These are phyloP conservation scores for Antedon mediterranea DNA, from an alignment of 53 echinoderm and acorn worm genomes.

Conservation along the genomic window DNA sequence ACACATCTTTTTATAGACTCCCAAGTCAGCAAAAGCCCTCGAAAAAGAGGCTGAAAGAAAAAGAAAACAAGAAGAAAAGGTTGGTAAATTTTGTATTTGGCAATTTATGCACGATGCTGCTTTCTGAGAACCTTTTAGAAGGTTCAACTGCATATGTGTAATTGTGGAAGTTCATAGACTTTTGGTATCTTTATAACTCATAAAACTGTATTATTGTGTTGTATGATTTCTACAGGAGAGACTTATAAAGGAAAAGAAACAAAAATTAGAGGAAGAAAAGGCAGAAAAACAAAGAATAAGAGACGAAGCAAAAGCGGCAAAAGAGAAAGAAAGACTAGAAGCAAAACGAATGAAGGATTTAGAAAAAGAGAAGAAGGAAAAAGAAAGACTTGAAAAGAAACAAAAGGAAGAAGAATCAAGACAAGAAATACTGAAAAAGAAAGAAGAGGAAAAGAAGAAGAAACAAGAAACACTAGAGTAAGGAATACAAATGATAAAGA, in stretches of 20 bases:
- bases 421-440: constrained; percentile 28
- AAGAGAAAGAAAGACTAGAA: constrained; percentile 23
- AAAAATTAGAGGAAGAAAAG: constrained; percentile 28
- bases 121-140: too few species aligned
- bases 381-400: constrained; percentile 23
- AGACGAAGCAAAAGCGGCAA: constrained; percentile 21
- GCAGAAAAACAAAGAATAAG: constrained; percentile 34
- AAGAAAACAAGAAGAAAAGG: constrained; percentile 40
- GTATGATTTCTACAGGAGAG: constrained; percentile 8
- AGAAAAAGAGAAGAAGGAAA: constrained; percentile 6
- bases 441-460: constrained; percentile 42
- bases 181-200: too few species aligned
- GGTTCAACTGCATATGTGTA: too few species aligned
- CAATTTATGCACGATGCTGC: too few species aligned
- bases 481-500: constrained; percentile 2
- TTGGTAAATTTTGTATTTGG: not conserved
- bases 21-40: constrained; percentile 48
- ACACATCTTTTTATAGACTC: constrained; percentile 26
- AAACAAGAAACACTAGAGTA: constrained; percentile 41
- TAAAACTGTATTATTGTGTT: too few species aligned
- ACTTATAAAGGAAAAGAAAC: constrained; percentile 22
- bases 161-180: too few species aligned
- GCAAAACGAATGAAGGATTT: constrained; percentile 4
- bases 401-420: constrained; percentile 37
- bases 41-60: constrained; percentile 32